Evolutionary conservation across 2,888 invertebrate species (phyloP), one percentile per base, ranked within the genome.

Genomic region (Meandrusa payeni): DNA sequence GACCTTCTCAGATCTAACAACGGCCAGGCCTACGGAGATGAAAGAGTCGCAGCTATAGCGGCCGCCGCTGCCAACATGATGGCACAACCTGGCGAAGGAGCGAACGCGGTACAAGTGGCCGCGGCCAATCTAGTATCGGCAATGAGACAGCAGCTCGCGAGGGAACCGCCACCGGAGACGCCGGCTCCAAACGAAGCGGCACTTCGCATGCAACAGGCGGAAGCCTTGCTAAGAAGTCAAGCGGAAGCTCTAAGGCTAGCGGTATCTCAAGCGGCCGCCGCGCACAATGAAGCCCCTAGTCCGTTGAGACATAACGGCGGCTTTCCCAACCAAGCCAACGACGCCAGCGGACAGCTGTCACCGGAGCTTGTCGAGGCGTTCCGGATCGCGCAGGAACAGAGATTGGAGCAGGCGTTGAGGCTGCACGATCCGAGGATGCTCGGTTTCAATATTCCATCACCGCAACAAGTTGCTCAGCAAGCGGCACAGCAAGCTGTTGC

Each of bases 201-300:
- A 1, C 64, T 93, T 26, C 83, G 93, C 51, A 92, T 94, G 85
- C 95, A 95, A 64, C 93, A 93, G 61, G 94, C 94, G 1, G 95
- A 95, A 72, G 94, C 94, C 0, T 85, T 96, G 37, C 82, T 96
- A 11, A 89, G 96, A 64, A 94, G 94, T 56, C 96, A 96, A 65
- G 95, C 95, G 0, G 96, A 96, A 72, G 95, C 95, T 0, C 86
- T 96, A 22, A 89, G 96, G 60, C 76, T 96, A 45, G 96, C 95
- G 20, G 95, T 95, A 52, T 91, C 91, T 4, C 93, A 94, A 64
- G 92, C 92, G 0, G 90, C 90, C 0, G 90, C 90, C 0, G 90
- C 89, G 1, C 89, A 86, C 33, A 76, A 69, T 41, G 86, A 81
- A 41, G 65, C 75, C 1, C 61, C 74, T 6, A 83, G 82, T 57